A percentile compares a stretch with the other conserved stretches of the same genome.
Conservation (phyloP, 2,113 vertebrate genomes). For the Nansenia antarctica region DNA sequence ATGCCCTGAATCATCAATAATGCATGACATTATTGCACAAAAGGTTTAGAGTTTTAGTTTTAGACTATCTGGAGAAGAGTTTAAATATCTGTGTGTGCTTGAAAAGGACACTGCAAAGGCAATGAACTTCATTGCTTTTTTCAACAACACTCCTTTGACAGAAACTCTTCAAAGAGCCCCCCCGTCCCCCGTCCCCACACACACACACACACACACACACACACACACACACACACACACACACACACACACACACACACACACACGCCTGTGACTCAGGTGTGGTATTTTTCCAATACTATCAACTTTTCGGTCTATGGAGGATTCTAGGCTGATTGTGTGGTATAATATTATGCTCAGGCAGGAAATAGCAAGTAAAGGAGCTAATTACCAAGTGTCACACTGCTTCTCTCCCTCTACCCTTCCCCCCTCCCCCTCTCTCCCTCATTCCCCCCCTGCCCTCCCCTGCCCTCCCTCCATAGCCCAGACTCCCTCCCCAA, state of each 20-base stretch:
- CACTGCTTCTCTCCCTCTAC: not conserved
- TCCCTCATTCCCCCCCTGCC: conserved; percentile 13
- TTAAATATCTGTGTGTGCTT: not conserved
- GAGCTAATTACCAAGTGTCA: conserved; percentile 39
- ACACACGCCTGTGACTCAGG: not conserved
- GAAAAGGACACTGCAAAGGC: not conserved
- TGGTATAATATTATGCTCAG: conserved; percentile 20
- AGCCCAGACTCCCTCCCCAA: conserved; percentile 36
- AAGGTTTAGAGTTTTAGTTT: not conserved
- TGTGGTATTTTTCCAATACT: not conserved
- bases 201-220: too few species aligned
- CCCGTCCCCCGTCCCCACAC: not conserved
- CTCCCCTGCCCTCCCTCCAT: conserved; percentile 41
- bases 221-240: too few species aligned
- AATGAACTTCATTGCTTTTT: conserved; percentile 33
- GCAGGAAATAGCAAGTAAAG: conserved; percentile 45
- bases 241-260: too few species aligned
- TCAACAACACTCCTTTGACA: not conserved
- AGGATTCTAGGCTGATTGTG: conserved; percentile 27
- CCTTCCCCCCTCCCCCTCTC: not conserved
- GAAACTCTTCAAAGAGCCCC: not conserved
- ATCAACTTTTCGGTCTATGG: conserved; percentile 12
- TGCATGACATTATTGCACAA: too few species aligned
- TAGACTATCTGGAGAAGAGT: not conserved
- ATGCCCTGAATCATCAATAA: not conserved